Conservation (phyloP, 2,797 vertebrate species). For the Brachyrhaphis roseni region DNA sequence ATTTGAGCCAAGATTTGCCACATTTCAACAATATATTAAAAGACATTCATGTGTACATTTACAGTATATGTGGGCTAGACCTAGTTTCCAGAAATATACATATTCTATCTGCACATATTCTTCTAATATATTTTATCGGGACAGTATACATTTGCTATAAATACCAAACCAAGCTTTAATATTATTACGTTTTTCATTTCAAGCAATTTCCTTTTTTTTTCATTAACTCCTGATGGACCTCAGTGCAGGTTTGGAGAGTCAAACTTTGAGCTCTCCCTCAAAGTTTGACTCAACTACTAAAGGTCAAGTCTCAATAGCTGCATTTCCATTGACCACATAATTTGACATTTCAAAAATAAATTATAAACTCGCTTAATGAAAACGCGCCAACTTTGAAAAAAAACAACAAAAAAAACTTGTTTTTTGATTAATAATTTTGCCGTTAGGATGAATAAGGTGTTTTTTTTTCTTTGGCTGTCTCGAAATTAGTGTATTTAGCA, state of each 20-base stretch:
- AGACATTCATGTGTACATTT: constrained; percentile 70
- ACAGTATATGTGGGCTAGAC: constrained; percentile 65
- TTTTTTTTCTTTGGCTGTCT: too few species aligned
- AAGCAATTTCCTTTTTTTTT: background rate
- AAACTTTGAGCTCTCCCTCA: background rate
- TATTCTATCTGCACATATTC: constrained; percentile 59
- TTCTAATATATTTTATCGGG: constrained; percentile 49
- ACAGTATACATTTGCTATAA: constrained; percentile 54
- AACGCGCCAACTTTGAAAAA: too few species aligned
- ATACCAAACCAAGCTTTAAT: constrained; percentile 26
- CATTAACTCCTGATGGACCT: background rate
- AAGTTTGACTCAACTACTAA: constrained; percentile 69
- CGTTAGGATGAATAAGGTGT: too few species aligned
- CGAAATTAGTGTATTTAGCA: too few species aligned
- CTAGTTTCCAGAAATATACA: constrained; percentile 71
- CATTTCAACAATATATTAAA: constrained; percentile 63
- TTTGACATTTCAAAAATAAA: too few species aligned
- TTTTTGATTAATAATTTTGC: too few species aligned
- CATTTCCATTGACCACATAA: background rate
- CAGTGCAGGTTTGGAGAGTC: constrained; percentile 27
- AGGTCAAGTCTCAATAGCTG: constrained; percentile 67
- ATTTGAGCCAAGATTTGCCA: constrained; percentile 52
- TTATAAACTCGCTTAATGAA: too few species aligned
- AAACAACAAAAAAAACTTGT: too few species aligned
- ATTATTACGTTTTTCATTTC: background rate